Percentiles rank a stretch among this genome's conserved stretches.
Conservation (phyloP, 2,797 vertebrate genomes). For the Silurus lanzhouensis region DNA sequence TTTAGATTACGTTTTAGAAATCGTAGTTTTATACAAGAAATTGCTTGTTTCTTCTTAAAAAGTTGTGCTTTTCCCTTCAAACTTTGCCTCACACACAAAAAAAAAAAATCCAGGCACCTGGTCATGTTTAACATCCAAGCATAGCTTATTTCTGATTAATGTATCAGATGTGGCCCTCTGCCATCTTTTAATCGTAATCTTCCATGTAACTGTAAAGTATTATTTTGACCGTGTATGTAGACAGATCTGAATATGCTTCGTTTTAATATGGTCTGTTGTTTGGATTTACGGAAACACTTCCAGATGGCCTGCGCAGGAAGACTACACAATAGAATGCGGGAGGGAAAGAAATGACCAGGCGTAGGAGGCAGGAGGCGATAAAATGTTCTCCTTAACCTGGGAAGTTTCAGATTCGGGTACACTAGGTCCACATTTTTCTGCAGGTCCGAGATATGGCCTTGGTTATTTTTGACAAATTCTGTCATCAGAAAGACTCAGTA, state of each 20-base stretch:
- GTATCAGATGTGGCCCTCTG: background rate
- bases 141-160: background rate
- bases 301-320: slow-evolving; percentile 71
- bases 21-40: background rate
- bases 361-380: slow-evolving; percentile 55
- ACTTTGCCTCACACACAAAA: no score
- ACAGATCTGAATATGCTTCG: background rate
- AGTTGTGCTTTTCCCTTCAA: background rate
- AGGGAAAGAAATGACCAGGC: slow-evolving; percentile 41
- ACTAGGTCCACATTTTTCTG: slow-evolving; percentile 27
- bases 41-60: background rate
- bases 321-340: slow-evolving; percentile 63
- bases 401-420: background rate
- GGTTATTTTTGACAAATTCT: slow-evolving; percentile 15
- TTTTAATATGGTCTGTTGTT: slow-evolving; percentile 59
- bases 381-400: background rate
- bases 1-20: background rate
- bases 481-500: background rate
- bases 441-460: background rate
- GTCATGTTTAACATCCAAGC: background rate
- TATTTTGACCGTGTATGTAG: background rate
- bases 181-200: background rate
- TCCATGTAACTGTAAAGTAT: background rate
- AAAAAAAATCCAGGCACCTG: no score
- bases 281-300: slow-evolving; percentile 55